A percentile compares a stretch with the other conserved stretches of the same genome.
Evolutionary conservation across 1,140 invertebrate species (phyloP).

Genomic region (Atta colombica): DNA sequence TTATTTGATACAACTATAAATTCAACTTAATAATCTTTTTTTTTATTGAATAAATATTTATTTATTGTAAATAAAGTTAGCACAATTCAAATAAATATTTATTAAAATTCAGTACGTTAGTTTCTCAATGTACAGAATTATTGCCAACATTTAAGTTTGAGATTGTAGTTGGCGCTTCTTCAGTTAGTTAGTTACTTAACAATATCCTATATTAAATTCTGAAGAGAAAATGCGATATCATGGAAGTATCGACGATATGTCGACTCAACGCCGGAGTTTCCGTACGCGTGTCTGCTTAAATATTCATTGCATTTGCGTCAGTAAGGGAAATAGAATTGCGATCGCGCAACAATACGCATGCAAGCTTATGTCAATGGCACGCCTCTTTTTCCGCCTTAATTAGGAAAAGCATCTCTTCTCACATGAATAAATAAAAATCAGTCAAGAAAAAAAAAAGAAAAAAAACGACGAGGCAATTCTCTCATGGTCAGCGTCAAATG

Average conservation of each 20-base stretch:
- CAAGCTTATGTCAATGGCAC: background rate
- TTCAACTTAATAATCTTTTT: too few relatives aligned
- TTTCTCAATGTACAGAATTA: too few relatives aligned
- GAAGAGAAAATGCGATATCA: background rate
- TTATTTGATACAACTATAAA: too few relatives aligned
- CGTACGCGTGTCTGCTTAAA: slow-evolving; percentile 22
- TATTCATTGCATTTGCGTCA: slow-evolving; percentile 59
- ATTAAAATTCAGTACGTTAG: too few relatives aligned
- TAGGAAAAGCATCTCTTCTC: background rate
- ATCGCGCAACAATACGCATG: background rate
- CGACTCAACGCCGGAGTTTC: background rate
- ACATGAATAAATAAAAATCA: background rate
- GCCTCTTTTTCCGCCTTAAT: background rate
- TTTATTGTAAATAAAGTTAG: too few relatives aligned
- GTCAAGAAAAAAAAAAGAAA: too few relatives aligned
- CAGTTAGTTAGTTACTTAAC: background rate
- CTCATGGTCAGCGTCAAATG: background rate
- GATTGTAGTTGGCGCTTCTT: too few relatives aligned
- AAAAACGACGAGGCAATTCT: background rate
- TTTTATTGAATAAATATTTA: too few relatives aligned
- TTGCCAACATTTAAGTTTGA: too few relatives aligned
- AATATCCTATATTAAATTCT: background rate
- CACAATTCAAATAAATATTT: too few relatives aligned
- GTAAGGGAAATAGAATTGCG: background rate
- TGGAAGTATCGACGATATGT: background rate